Percentiles rank a stretch among this genome's conserved stretches.
These are phyloP conservation scores for Monopterus albus DNA, from an alignment of 2,113 vertebrate species.

Conservation along the genomic window DNA sequence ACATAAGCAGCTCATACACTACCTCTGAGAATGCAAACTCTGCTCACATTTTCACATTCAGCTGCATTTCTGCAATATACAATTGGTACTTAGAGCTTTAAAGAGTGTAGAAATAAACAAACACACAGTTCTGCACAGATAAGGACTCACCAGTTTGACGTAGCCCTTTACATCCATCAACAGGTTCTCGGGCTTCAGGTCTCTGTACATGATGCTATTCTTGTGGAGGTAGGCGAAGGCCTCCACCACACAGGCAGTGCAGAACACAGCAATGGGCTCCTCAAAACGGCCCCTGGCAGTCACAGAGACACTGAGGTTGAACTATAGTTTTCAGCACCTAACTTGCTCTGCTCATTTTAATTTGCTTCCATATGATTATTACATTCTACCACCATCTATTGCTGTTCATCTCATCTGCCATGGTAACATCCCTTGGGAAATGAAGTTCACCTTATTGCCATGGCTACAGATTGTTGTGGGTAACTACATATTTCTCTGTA, in stretches of 20 bases:
- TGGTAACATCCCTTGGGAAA: not conserved
- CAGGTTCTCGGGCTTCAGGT: constrained; percentile 89
- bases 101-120: too few species aligned
- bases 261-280: constrained; percentile 80
- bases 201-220: constrained; percentile 85
- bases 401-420: not conserved
- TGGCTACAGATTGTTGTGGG: too few species aligned
- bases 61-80: not conserved
- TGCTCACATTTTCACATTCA: not conserved
- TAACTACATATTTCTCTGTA: not conserved
- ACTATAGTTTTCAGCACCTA: not conserved
- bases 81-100: not conserved
- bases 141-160: constrained; percentile 81
- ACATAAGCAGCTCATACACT: not conserved
- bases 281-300: constrained; percentile 81
- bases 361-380: not conserved
- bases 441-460: not conserved
- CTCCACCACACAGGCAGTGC: constrained; percentile 86
- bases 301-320: not conserved
- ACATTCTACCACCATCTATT: not conserved
- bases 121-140: not conserved
- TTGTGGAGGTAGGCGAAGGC: constrained; percentile 86
- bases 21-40: not conserved
- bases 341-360: not conserved
- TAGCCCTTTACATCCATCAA: constrained; percentile 85